A percentile compares a stretch with the other conserved stretches of the same genome.
These are phyloP conservation scores for Triops cancriformis DNA, from an alignment of 1,140 invertebrate species.

Conservation along the genomic window DNA sequence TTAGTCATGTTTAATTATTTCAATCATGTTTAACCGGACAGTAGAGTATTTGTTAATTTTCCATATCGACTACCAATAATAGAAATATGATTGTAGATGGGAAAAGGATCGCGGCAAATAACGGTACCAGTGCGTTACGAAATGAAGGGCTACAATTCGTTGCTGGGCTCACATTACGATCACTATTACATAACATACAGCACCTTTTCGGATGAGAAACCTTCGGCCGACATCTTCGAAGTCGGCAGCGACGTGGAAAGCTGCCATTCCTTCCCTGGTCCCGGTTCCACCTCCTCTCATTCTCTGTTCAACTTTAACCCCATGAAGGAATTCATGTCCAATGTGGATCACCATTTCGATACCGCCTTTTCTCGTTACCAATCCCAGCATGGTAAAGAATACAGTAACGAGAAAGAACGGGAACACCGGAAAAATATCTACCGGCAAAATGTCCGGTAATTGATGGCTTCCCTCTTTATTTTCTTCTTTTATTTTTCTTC, in stretches of 20 bases:
- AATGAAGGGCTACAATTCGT: constrained; percentile 84
- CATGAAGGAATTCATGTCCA: constrained; percentile 79
- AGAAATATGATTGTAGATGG: constrained; percentile 15
- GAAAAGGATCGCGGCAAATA: constrained; percentile 21
- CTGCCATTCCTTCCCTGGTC: constrained; percentile 78
- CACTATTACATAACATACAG: constrained; percentile 85
- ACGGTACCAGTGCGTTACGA: constrained; percentile 67
- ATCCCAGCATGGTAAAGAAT: constrained; percentile 59
- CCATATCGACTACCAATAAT: not conserved
- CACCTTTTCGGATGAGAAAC: constrained; percentile 57
- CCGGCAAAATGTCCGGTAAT: constrained; percentile 74
- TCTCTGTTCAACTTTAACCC: constrained; percentile 66
- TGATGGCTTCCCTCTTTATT: no score
- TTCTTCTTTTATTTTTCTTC: not conserved
- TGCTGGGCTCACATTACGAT: constrained; percentile 91
- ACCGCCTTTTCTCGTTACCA: constrained; percentile 70
- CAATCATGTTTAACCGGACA: no score
- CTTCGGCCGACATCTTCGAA: constrained; percentile 58
- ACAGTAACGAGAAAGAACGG: constrained; percentile 57
- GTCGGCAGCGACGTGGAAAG: constrained; percentile 51
- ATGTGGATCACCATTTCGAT: constrained; percentile 61
- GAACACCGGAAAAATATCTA: constrained; percentile 65
- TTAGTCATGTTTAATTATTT: no score
- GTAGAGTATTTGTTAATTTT: not conserved
- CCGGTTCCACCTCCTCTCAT: constrained; percentile 62